Evolutionary conservation across 2,113 vertebrate species (phyloP).

Genomic region (Spheniscus mendiculus): DNA sequence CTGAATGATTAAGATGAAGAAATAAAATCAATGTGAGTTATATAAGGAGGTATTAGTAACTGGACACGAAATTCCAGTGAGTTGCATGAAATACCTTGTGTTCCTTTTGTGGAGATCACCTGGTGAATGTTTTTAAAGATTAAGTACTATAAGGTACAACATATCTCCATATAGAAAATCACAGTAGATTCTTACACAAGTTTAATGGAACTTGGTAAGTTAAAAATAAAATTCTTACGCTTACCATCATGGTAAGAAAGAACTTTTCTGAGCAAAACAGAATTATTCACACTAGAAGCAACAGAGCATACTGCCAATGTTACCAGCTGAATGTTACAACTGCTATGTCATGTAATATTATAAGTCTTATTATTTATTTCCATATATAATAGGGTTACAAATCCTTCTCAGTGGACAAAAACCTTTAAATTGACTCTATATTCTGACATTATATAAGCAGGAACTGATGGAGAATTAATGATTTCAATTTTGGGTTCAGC

Average conservation of each 20-base stretch:
- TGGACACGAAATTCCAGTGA: not conserved
- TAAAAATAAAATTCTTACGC: not conserved
- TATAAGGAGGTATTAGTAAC: not conserved
- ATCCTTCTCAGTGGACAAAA: not conserved
- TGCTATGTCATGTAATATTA: not conserved
- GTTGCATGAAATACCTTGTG: fast-evolving
- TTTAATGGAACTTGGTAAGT: not conserved
- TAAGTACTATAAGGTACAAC: not conserved
- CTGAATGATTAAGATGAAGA: not conserved
- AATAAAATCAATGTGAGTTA: not conserved
- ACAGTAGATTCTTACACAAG: not conserved
- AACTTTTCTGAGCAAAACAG: not conserved
- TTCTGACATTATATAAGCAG: not conserved
- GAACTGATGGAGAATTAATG: not conserved
- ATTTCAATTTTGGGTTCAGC: not conserved
- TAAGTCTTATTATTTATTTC: not conserved
- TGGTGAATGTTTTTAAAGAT: not conserved
- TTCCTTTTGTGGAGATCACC: not conserved
- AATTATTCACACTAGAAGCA: not conserved
- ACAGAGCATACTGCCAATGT: not conserved
- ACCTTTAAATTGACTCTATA: not conserved
- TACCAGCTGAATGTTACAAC: not conserved
- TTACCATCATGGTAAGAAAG: not conserved
- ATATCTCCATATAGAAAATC: not conserved
- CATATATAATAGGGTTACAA: not conserved